A percentile compares a stretch with the other conserved stretches of the same genome.
phyloP scores from a whole-genome alignment of 2,113 vertebrate species.

The Polypterus senegalus region DNA sequence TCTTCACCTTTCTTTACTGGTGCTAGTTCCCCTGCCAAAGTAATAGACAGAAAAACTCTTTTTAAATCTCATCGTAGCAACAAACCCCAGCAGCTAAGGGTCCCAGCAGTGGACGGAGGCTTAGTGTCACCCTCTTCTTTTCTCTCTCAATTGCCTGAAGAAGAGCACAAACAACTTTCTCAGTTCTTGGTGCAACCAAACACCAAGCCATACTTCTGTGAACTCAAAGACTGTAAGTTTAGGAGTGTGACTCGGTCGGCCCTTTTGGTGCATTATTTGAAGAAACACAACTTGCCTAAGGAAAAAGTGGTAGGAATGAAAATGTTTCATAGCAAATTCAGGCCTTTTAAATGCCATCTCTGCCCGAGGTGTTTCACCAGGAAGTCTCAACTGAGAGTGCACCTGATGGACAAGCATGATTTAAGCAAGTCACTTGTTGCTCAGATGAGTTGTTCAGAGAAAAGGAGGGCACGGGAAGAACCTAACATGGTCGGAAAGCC shows the following conservation, averaged over 20 bases:
- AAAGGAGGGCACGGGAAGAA: neutral
- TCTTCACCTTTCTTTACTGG: slow-evolving; percentile 50
- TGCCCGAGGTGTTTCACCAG: slow-evolving; percentile 78
- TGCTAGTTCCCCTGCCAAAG: slow-evolving; percentile 33
- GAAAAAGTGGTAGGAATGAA: slow-evolving; percentile 68
- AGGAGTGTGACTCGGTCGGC: slow-evolving; percentile 78
- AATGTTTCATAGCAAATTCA: slow-evolving; percentile 69
- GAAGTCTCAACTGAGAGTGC: slow-evolving; percentile 67
- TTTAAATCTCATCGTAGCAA: neutral
- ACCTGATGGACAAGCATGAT: slow-evolving; percentile 73
- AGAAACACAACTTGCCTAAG: slow-evolving; percentile 65
- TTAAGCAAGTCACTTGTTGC: slow-evolving; percentile 45
- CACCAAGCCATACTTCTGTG: slow-evolving; percentile 78
- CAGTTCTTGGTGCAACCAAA: slow-evolving; percentile 56
- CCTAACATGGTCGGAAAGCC: slow-evolving; percentile 30
- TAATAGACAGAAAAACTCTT: slow-evolving; percentile 20
- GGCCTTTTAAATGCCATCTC: slow-evolving; percentile 83
- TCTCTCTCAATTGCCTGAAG: slow-evolving; percentile 27
- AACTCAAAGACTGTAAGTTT: slow-evolving; percentile 64
- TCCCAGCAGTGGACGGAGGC: slow-evolving; percentile 34
- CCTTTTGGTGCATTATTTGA: slow-evolving; percentile 76
- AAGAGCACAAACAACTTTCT: slow-evolving; percentile 40
- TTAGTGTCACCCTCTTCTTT: slow-evolving; percentile 22
- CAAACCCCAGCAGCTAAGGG: slow-evolving; percentile 16
- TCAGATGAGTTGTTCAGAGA: slow-evolving; percentile 26